Percentiles rank a stretch among this genome's conserved stretches.
Evolutionary conservation across 2,797 vertebrate genomes (phyloP).

Genomic region (Tolypeutes matacus): DNA sequence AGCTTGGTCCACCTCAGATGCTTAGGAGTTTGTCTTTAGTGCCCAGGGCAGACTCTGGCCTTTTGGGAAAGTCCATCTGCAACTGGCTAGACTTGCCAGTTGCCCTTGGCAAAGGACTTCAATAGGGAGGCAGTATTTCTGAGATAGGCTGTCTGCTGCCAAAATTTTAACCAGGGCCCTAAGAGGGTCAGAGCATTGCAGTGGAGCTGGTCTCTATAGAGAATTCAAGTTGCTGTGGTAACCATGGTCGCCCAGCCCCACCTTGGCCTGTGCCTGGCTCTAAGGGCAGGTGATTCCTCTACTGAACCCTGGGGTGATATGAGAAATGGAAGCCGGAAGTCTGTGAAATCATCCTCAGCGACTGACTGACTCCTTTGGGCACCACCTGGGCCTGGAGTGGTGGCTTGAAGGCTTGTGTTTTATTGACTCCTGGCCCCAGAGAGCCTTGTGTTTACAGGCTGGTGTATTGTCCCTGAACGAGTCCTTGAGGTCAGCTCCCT

Average conservation of each 20-base stretch:
- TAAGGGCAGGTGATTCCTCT: neutral
- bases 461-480: neutral
- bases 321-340: neutral
- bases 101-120: conserved; percentile 21
- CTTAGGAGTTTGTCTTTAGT: conserved; percentile 12
- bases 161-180: neutral
- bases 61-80: conserved; percentile 49
- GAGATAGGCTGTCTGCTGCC: neutral
- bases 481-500: neutral
- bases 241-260: neutral
- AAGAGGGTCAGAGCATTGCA: neutral
- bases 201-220: neutral
- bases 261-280: neutral
- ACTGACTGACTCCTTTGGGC: neutral
- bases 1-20: neutral
- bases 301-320: neutral
- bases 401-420: neutral
- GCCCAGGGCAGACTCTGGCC: neutral
- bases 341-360: neutral
- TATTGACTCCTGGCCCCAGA: neutral
- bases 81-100: neutral
- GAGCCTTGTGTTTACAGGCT: neutral
- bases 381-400: neutral
- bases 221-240: neutral
- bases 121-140: neutral